Base-by-base conservation (phyloP, 2,113 vertebrate species). In the Pogona vitticeps region DNA sequence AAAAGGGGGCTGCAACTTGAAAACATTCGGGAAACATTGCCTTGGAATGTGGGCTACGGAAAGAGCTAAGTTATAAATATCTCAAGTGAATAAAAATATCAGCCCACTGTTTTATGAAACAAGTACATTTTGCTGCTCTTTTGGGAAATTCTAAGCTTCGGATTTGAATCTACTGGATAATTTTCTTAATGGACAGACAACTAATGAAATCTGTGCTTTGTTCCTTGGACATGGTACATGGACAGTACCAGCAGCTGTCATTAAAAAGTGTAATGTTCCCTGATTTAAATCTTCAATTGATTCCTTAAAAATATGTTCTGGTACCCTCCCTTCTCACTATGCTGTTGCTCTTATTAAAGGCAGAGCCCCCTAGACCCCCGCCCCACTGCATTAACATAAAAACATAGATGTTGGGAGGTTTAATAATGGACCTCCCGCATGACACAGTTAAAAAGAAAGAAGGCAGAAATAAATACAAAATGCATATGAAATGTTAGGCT, bases 401-500 rank as follows among this genome's bases (percentile, higher is more conserved):
- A 61, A 1, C 36, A 75, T 63, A 63, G 18, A 23, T n/a, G 56
- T 72, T 28, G 28, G 78, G 71, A 84, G 9, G 21, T 13, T 14
- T 58, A 52, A 28, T 83, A 14, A 26, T 72, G 23, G 52, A 28
- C 46, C 20, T 68, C 13, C 61, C 61, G 20, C 61, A 26, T 63
- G 6, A 71, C 28, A 42, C 23, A 70, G 68, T 78, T 68, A 70
- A 38, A 58, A 63, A 58, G 14, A 84, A 78, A 58, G 21, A 33
- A 20, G 31, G 23, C 42, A 81, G 31, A 72, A 13, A 21, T 88
- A 90, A 83, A 71, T 1, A 79, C 31, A 88, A 89, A 88, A 89
- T 83, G 52, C 63, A 40, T 84, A 71, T 70, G 28, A 23, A 33
- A 56, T 81, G 58, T 28, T 91, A 40, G 87, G 20, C 36, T 80